Evolutionary conservation across 2,888 invertebrate genomes (phyloP).

Genomic region (Tortrix viridana): DNA sequence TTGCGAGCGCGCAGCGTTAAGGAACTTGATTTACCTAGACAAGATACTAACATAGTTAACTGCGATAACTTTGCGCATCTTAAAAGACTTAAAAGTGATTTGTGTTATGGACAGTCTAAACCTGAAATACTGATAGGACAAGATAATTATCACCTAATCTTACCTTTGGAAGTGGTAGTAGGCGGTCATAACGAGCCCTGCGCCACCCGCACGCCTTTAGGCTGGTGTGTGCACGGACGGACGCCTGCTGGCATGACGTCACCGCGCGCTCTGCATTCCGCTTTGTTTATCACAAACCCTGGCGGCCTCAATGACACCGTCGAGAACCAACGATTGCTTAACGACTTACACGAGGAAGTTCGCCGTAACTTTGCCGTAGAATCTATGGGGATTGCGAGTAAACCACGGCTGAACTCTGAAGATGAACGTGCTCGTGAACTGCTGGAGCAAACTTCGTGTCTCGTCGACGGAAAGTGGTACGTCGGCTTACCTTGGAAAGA

Average conservation of each 20-base stretch:
- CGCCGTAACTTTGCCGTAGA: conserved; percentile 38
- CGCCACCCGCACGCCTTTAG: conserved; percentile 42
- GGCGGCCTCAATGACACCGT: no score
- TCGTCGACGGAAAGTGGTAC: not conserved
- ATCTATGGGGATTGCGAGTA: conserved; percentile 36
- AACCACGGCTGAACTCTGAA: conserved; percentile 35
- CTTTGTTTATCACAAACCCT: no score
- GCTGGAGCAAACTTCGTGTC: conserved; percentile 42
- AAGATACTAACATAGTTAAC: conserved; percentile 35
- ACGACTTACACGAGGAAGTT: conserved; percentile 23
- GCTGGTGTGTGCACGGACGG: conserved; percentile 42
- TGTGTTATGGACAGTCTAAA: conserved; percentile 23
- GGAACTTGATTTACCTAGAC: conserved; percentile 43
- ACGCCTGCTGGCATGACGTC: conserved; percentile 4
- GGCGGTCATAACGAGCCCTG: conserved; percentile 40
- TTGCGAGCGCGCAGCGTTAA: conserved; percentile 41
- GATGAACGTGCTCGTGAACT: conserved; percentile 40
- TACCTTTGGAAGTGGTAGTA: conserved; percentile 39
- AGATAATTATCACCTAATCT: conserved; percentile 46
- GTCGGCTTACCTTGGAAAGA: no score
- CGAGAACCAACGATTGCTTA: no score
- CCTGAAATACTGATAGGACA: conserved; percentile 48
- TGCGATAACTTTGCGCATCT: conserved; percentile 30
- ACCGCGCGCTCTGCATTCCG: not conserved
- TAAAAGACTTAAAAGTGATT: conserved; percentile 23